These are phyloP conservation scores for Phoxinus phoxinus DNA, from an alignment of 2,113 vertebrate genomes.

Conservation along the genomic window DNA sequence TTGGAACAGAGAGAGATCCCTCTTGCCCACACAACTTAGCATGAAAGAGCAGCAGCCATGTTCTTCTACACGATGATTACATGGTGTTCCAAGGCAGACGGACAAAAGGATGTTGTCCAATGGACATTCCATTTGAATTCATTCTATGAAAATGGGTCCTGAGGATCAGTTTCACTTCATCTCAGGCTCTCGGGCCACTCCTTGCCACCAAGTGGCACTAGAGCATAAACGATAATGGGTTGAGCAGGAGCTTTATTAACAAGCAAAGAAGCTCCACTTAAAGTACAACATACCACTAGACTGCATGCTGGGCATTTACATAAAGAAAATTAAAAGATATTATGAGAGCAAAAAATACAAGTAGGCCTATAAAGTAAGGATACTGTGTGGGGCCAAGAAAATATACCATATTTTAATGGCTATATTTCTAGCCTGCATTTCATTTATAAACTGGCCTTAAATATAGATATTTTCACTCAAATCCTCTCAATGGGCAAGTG, in stretches of 20 bases:
- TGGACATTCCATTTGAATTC: conserved; percentile 57
- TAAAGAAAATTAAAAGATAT: conserved; percentile 55
- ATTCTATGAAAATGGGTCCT: conserved; percentile 62
- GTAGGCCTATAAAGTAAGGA: neutral
- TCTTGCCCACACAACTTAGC: conserved; percentile 56
- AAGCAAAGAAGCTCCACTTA: conserved; percentile 57
- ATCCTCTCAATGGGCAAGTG: conserved; percentile 52
- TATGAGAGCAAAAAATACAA: conserved; percentile 39
- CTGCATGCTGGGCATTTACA: conserved; percentile 64
- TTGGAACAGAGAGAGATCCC: conserved; percentile 55
- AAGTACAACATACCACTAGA: conserved; percentile 53
- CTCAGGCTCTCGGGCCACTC: conserved; percentile 73
- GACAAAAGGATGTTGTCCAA: conserved; percentile 62
- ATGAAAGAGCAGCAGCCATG: conserved; percentile 66
- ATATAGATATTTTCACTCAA: conserved; percentile 59
- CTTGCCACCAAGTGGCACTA: conserved; percentile 81
- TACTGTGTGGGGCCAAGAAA: conserved; percentile 44
- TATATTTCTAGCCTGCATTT: conserved; percentile 33
- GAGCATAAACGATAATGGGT: conserved; percentile 73
- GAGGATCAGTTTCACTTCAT: conserved; percentile 78
- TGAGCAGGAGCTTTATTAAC: conserved; percentile 57
- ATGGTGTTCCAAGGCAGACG: conserved; percentile 69
- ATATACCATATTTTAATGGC: neutral
- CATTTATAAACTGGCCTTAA: conserved; percentile 71
- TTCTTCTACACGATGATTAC: conserved; percentile 60